Conservation (phyloP, 2,113 vertebrate species). For the Calidris pugnax region DNA sequence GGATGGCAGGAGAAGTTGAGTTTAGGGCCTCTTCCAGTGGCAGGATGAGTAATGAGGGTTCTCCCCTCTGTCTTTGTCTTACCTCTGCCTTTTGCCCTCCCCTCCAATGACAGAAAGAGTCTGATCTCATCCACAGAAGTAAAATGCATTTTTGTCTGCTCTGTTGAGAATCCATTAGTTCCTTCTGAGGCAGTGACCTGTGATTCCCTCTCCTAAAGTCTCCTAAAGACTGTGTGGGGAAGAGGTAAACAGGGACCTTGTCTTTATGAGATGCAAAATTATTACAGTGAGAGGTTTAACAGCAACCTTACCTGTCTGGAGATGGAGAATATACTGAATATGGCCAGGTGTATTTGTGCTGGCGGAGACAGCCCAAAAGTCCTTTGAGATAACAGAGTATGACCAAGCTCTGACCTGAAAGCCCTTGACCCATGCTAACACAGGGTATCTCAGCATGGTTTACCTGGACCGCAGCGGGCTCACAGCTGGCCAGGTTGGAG, state of each 20-base stretch:
- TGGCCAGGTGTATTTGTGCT: neutral
- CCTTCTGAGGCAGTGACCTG: neutral
- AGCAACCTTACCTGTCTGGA: neutral
- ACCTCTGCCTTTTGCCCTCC: neutral
- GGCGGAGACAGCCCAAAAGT: neutral
- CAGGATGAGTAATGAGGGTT: neutral
- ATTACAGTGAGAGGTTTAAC: neutral
- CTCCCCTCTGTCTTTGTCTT: neutral
- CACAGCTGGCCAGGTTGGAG: neutral
- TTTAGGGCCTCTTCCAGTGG: neutral
- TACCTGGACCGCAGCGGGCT: neutral
- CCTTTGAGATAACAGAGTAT: neutral
- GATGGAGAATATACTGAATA: neutral
- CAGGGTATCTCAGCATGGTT: neutral
- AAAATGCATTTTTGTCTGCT: neutral
- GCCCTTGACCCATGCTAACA: neutral
- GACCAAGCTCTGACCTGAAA: neutral
- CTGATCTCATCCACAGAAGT: neutral
- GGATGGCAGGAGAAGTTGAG: neutral
- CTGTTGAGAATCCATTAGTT: neutral
- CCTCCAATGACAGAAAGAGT: neutral
- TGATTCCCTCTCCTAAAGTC: neutral
- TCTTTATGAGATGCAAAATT: neutral
- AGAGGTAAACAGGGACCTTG: neutral
- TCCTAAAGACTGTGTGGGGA: neutral